Base-by-base conservation (phyloP, 2,888 invertebrate species). In the Idaea biselata region DNA sequence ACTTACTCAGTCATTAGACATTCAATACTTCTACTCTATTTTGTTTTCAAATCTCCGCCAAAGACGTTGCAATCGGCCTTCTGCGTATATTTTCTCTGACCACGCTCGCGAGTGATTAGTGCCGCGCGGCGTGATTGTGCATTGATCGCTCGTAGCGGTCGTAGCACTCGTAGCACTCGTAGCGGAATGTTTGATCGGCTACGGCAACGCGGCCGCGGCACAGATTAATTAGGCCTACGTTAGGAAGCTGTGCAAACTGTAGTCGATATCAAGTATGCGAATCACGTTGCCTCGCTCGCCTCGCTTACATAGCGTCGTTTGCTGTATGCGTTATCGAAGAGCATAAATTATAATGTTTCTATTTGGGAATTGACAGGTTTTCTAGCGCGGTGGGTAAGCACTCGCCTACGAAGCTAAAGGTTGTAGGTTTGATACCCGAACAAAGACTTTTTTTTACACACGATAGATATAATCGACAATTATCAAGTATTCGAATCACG, bases 71-170 rank as follows among this genome's bases (percentile, higher is more conserved):
- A 25, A 25, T 25, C 25, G 5, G 25, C 25, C 25, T 25, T 25
- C 25, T 25, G 25, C 25, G 25, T 25, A 25, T 25, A 1, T 25
- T 25, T 25, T 25, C 25, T 25, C 3, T 25, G 25, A 25, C 25
- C 25, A 25, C 44, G 44, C 14, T 44, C 44, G 44, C 44, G 44
- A 44, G 11, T 44, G 44, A 44, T 44, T 44, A 44, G 32, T 44
- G 11, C 44, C 44, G 44, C 11, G 5, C 8, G 8, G 76, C 72
- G 81, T 86, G 84, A 87, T 86, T 82, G 83, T 76, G 78, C 84
- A 86, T 85, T 88, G 86, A 87, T 83, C 76, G 76, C 75, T 72
- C 60, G 59, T 64, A 63, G 59, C 63, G 55, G 55, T 56, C 16
- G 14, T 33, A 33, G 33, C 33, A 14, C 14, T 44, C 44, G 44